Evolutionary conservation across 1,140 invertebrate species (phyloP), one percentile per base, ranked within the genome.

Genomic region (Gryon sp.): DNA sequence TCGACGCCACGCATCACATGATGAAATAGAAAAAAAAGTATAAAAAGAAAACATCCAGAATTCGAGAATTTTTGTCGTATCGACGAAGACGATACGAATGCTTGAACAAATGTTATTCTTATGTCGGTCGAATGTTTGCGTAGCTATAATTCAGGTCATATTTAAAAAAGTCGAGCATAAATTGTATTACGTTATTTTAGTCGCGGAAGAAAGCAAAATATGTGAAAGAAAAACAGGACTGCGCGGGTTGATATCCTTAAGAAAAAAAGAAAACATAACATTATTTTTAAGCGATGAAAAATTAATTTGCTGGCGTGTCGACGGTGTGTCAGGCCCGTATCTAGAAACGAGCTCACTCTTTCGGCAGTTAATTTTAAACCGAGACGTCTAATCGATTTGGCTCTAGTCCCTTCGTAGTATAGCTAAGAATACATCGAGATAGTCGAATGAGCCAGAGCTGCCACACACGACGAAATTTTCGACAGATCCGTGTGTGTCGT

Each of bases 311-410:
- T 20, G 34, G 45, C 60, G 43, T 62, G 55, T 53, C 50, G 65
- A 16, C 63, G 36, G 30, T 65, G n/a, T n/a, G 59, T 69, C 70
- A 75, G 60, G 60, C 48, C 43, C 66, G 62, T 75, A 75, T 72
- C 66, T 72, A 76, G 66, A 72, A 55, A 18, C 72, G 53, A 76
- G 76, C 52, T 69, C 68, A 52, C 69, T 78, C 66, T 70, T 82
- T 80, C 57, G 72, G 43, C 63, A 80, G 78, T 83, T 78, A 79
- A 83, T 80, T 81, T 80, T 81, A 81, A 81, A 81, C 80, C 77
- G 62, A 82, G 77, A 78, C 79, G 77, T 80, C 79, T 82, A 82
- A 82, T 82, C 81, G 81, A 82, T 81, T 82, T 81, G 81, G 81
- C 77, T 82, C 79, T 79, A 79, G 72, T 80, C 77, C 75, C 72